Evolutionary conservation across 2,113 vertebrate species (phyloP).

Genomic region (Petrocephalus microphthalmus): DNA sequence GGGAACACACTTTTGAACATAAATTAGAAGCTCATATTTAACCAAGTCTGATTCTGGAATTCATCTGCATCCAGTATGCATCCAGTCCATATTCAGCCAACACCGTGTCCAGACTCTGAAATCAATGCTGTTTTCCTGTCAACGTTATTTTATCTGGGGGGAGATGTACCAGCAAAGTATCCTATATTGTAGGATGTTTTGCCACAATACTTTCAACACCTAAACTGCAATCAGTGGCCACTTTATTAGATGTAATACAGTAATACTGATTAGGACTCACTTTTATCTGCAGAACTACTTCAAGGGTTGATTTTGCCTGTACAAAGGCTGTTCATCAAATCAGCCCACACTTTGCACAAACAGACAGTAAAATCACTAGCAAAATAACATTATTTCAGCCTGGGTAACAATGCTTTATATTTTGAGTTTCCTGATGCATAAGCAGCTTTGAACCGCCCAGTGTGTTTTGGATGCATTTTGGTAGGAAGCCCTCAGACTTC

Average conservation of each 20-base stretch:
- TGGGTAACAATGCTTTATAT: neutral
- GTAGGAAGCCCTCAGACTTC: neutral
- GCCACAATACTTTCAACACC: neutral
- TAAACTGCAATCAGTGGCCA: neutral
- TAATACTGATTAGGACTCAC: neutral
- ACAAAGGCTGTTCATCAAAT: neutral
- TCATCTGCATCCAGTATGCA: neutral
- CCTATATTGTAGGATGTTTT: neutral
- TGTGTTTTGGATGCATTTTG: neutral
- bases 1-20: neutral
- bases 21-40: neutral
- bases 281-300: neutral
- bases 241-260: neutral
- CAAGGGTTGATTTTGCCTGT: neutral
- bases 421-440: neutral
- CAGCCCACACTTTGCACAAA: neutral
- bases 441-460: neutral
- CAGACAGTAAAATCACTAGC: neutral
- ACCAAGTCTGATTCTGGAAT: neutral
- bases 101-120: neutral
- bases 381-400: neutral
- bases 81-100: neutral
- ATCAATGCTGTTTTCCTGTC: neutral
- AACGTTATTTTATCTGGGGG: neutral
- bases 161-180: neutral